A percentile compares a stretch with the other conserved stretches of the same genome.
Evolutionary conservation across 2,797 vertebrate genomes (phyloP).

Genomic region (Antrozous pallidus): DNA sequence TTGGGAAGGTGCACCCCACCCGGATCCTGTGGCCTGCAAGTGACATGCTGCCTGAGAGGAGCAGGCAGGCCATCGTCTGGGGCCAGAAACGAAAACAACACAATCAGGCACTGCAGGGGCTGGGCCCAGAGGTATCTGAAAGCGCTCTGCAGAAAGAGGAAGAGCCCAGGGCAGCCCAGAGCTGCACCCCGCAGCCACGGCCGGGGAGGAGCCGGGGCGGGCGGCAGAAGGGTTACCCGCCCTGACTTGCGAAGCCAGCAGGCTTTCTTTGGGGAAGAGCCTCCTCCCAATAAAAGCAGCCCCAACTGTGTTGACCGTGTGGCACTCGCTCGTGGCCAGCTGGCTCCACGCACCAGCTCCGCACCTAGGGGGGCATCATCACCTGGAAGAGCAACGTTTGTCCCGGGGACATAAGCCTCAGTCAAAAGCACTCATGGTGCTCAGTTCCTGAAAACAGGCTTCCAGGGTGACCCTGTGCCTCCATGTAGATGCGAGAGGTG

Average conservation of each 20-base stretch:
- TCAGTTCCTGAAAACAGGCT: background rate
- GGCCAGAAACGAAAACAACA: background rate
- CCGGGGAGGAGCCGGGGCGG: background rate
- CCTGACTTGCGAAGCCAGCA: conserved; percentile 79
- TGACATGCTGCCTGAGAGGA: background rate
- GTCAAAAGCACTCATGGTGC: background rate
- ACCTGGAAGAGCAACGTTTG: background rate
- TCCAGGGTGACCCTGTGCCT: background rate
- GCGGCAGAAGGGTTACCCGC: conserved; percentile 77
- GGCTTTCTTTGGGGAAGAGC: conserved; percentile 79
- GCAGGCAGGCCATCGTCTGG: background rate
- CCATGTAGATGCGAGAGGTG: background rate
- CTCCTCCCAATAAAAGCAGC: background rate
- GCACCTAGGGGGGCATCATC: background rate
- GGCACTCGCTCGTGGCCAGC: background rate
- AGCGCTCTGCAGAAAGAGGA: background rate
- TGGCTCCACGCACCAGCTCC: background rate
- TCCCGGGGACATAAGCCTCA: background rate
- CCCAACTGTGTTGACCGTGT: no score
- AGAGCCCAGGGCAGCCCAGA: background rate
- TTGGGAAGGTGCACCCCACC: background rate
- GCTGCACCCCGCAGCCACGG: background rate
- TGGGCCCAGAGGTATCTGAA: background rate
- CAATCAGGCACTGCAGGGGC: background rate
- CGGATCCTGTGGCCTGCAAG: background rate